Base-by-base conservation (phyloP, 30 jellyfish, hydroid and myxozoan species). In the Chironex yamaguchii region DNA sequence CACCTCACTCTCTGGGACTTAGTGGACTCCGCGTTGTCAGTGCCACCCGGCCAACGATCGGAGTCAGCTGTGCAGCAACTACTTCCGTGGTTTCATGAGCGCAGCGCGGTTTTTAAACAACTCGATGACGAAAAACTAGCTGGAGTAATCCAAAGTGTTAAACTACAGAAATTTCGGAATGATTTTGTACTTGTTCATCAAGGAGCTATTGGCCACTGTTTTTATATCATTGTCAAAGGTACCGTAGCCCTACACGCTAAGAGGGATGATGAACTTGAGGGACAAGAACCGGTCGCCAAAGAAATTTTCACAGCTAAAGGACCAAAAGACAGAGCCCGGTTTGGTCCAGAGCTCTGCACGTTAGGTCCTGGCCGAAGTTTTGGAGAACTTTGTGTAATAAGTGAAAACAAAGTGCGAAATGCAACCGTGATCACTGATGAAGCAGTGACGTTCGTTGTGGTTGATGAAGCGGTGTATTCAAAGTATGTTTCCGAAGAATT, bases 351-450 rank as follows among this genome's bases (percentile, higher is more conserved):
- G 62, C 75, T 93, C 2, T 27, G 12, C 53, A n/a, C 52, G 26
- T 2, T 31, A 88, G 98, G 82, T 24, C 58, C 97, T 3, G 98
- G 98, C 14, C 97, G 98, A 9, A 87, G 98, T 52, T 93, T 93
- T 71, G 98, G 98, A 0, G 98, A 93, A 65, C 69, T 93, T 22
- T 81, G 97, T 29, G 96, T 93, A 20, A 62, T 93, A 26, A 80
- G 87, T 33, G 77, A 81, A 48, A 79, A 88, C 73, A 84, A 85
- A 4, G 95, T 67, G 35, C 86, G 98, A 20, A 93, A 83, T 36
- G 98, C 98, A n/a, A 27, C 98, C 22, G 71, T 93, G 21, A 93
- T 93, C 48, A 54, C 97, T 1, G 96, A 93, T 84, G 98, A 93
- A 49, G 96, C 96, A 54, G 71, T 93, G 34, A 86, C 84, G 1